These are phyloP conservation scores for Desmophyllum pertusum DNA, from an alignment of 92 coral and sea anemone species.

Conservation along the genomic window DNA sequence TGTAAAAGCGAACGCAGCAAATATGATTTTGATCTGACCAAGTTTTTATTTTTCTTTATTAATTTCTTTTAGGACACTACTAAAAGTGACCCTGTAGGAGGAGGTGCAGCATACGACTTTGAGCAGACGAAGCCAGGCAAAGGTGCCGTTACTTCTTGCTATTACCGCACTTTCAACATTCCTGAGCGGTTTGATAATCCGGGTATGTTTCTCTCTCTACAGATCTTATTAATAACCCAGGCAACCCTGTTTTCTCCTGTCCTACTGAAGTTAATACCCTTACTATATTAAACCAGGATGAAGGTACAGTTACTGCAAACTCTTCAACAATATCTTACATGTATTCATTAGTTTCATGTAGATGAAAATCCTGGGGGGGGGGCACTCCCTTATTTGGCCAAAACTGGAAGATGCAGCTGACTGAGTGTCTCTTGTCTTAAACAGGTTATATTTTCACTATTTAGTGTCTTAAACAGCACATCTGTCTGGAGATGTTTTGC, in stretches of 20 bases:
- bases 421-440: no score
- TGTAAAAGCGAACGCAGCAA: no score
- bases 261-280: slow-evolving; percentile 65
- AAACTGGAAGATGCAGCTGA: no score
- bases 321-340: not conserved
- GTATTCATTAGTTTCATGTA: not conserved
- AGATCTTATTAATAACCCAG: slow-evolving; percentile 81
- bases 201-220: slow-evolving; percentile 71
- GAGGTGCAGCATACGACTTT: slow-evolving; percentile 50
- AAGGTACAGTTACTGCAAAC: slow-evolving; percentile 72
- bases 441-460: no score
- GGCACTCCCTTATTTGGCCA: no score
- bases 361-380: no score
- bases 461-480: no score
- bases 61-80: not conserved
- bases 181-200: slow-evolving; percentile 98
- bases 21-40: no score
- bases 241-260: slow-evolving; percentile 97
- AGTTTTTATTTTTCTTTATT: no score
- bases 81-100: not conserved
- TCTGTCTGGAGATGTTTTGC: no score
- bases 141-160: slow-evolving; percentile 92
- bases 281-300: slow-evolving; percentile 50
- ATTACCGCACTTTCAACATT: slow-evolving; percentile 88
- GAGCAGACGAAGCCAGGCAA: slow-evolving; percentile 90